These are phyloP conservation scores for Aelia acuminata DNA, from an alignment of 2,888 invertebrate genomes.

Conservation along the genomic window DNA sequence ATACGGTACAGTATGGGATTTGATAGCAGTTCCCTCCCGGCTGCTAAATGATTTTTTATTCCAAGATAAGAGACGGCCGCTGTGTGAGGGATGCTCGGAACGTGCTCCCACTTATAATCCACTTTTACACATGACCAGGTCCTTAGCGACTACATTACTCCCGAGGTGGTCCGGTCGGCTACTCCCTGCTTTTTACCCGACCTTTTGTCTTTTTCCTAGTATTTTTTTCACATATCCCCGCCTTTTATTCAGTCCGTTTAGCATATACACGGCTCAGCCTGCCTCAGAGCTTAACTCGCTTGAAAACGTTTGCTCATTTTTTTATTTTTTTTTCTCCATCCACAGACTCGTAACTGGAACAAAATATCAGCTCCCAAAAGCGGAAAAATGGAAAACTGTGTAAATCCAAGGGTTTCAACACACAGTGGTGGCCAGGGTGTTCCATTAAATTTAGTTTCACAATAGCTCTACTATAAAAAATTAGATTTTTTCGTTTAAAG, in stretches of 20 bases:
- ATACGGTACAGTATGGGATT: neutral
- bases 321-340: neutral
- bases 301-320: neutral
- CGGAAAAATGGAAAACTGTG: neutral
- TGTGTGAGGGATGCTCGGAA: neutral
- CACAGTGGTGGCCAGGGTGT: neutral
- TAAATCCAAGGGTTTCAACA: neutral
- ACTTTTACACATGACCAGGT: slow-evolving; percentile 27
- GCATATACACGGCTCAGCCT: slow-evolving; percentile 44
- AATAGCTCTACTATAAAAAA: neutral
- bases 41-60: slow-evolving; percentile 18
- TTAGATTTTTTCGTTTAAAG: neutral
- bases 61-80: neutral
- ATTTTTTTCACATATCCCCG: slow-evolving; percentile 30
- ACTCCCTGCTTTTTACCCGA: neutral
- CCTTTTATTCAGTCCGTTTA: slow-evolving; percentile 39
- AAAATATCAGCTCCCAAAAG: slow-evolving; percentile 15
- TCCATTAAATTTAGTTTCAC: neutral
- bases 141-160: neutral
- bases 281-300: slow-evolving; percentile 17
- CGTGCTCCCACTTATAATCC: slow-evolving; percentile 23
- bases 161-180: neutral
- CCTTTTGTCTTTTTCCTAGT: slow-evolving; percentile 26
- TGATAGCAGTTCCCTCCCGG: neutral
- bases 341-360: slow-evolving; percentile 7